Base-by-base conservation (phyloP, 1,140 invertebrate genomes). In the Bombus superbus region DNA sequence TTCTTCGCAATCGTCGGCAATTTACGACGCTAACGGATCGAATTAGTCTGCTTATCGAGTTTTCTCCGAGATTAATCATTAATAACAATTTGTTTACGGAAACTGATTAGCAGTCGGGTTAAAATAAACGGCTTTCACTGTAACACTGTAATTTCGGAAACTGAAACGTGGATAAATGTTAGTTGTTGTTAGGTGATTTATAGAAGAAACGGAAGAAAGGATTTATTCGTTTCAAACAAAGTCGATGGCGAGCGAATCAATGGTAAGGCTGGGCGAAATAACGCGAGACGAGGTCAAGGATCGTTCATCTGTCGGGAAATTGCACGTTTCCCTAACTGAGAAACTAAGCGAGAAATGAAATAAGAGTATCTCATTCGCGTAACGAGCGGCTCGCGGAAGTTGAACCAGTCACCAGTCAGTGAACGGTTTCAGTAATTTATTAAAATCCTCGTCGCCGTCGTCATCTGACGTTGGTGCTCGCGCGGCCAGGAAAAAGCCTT, bases 391-490 rank as follows among this genome's bases (percentile, higher is more conserved):
- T 47, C 81, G 32, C 18, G 47, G 40, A 42, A 40, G 22, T 53
- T 22, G 40, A 71, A 57, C 71, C 74, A 85, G 62, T 81, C 79
- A 71, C 53, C 68, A 79, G 77, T 85, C 83, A 72, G 76, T 77
- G 71, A 79, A 78, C 42, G 72, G 76, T 87, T 83, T 83, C 78
- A 44, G 83, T 88, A 91, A 91, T 91, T 91, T 91, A 91, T 90
- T 89, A 89, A 89, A 91, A 90, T 90, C 84, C 87, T 89, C 89
- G 87, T 85, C 86, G 83, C 73, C 82, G 69, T 72, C 69, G 40
- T 72, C 79, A 62, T 86, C 81, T 69, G 77, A 59, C 78, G 82
- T 88, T 66, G 32, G 62, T 47, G 76, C 74, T 57, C 68, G 47
- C 66, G 64, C 73, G 62, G 47, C 71, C 59, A 57, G n/a, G 83